Evolutionary conservation across 2,113 vertebrate species (phyloP).

Genomic region (Diphyllodes magnificus): DNA sequence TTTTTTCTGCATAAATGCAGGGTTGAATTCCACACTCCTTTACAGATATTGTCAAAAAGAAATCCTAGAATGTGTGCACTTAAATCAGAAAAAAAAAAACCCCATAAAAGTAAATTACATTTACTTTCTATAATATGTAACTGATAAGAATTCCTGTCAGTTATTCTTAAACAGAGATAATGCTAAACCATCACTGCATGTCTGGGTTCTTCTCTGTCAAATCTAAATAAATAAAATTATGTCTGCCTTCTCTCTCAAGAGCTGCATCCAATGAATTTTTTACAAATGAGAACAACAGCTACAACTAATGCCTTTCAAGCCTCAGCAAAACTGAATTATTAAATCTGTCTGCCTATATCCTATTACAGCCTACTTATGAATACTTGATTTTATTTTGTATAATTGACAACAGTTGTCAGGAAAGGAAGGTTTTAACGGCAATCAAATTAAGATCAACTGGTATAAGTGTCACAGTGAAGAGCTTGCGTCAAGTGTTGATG

Average conservation of each 20-base stretch:
- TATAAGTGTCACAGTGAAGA: conserved; percentile 66
- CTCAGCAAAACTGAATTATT: conserved; percentile 93
- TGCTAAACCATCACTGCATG: neutral
- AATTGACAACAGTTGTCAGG: conserved; percentile 88
- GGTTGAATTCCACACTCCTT: neutral
- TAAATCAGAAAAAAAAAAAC: neutral
- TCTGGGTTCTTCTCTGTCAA: neutral
- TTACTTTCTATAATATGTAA: neutral
- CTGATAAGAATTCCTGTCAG: neutral
- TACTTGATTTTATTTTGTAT: conserved; percentile 97
- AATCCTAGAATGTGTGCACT: neutral
- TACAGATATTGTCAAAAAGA: neutral
- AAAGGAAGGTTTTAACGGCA: conserved; percentile 76
- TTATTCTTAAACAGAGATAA: neutral
- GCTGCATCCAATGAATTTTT: conserved; percentile 83
- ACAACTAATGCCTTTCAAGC: conserved; percentile 81
- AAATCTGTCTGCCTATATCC: conserved; percentile 87
- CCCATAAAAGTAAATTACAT: neutral
- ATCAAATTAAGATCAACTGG: conserved; percentile 77
- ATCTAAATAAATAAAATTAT: conserved; percentile 62
- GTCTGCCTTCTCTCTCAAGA: conserved; percentile 72
- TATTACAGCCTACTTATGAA: conserved; percentile 90
- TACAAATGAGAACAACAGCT: conserved; percentile 81
- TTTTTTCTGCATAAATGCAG: neutral
- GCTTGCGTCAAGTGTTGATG: conserved; percentile 52